These are phyloP conservation scores for Phortica variegata DNA, from an alignment of 1,140 invertebrate species.

Conservation along the genomic window DNA sequence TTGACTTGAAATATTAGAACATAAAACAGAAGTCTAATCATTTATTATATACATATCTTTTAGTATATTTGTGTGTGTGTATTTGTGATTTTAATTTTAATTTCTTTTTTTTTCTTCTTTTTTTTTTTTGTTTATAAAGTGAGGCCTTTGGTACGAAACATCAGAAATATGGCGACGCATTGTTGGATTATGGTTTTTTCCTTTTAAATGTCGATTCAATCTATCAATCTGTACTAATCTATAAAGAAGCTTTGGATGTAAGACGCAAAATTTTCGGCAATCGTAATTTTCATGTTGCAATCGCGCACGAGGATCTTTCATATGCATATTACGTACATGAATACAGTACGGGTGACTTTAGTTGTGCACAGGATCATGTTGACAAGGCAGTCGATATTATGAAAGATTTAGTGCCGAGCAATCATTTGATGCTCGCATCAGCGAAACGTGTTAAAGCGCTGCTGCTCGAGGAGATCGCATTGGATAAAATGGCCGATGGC, in stretches of 20 bases:
- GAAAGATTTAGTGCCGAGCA: slow-evolving; percentile 71
- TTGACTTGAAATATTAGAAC: too few relatives aligned
- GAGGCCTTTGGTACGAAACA: slow-evolving; percentile 67
- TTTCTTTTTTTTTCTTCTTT: too few relatives aligned
- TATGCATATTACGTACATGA: slow-evolving; percentile 90
- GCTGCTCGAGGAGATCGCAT: slow-evolving; percentile 89
- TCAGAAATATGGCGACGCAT: slow-evolving; percentile 78
- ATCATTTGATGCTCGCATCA: slow-evolving; percentile 83
- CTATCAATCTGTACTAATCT: slow-evolving; percentile 76
- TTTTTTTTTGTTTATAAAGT: too few relatives aligned
- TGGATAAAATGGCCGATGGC: slow-evolving; percentile 66
- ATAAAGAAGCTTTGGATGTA: slow-evolving; percentile 76
- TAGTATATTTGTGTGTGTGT: too few relatives aligned
- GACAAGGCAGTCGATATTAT: slow-evolving; percentile 82
- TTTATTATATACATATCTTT: too few relatives aligned
- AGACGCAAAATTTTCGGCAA: slow-evolving; percentile 77
- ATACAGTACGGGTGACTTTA: slow-evolving; percentile 85
- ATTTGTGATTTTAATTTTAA: too few relatives aligned
- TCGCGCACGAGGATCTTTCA: slow-evolving; percentile 85
- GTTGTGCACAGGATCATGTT: slow-evolving; percentile 75
- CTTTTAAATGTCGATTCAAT: slow-evolving; percentile 86
- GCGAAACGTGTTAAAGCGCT: slow-evolving; percentile 88
- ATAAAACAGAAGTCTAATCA: too few relatives aligned
- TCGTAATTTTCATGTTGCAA: slow-evolving; percentile 82
- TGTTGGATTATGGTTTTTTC: slow-evolving; percentile 88